Evolutionary conservation across 2,797 vertebrate genomes (phyloP), one percentile per base, ranked within the genome.

Genomic region (Momotus momota): DNA sequence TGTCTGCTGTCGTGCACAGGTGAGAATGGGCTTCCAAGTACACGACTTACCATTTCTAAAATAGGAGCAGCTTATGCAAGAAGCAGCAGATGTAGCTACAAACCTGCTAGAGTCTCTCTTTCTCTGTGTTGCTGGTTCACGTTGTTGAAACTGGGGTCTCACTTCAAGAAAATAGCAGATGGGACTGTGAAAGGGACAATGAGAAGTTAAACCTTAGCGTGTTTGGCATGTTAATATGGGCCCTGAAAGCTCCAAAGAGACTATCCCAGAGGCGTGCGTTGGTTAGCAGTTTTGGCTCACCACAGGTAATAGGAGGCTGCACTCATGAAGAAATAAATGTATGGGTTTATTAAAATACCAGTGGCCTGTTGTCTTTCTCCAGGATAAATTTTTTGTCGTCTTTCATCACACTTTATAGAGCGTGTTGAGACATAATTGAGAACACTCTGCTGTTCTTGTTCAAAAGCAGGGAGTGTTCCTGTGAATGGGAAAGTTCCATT

Each of bases 341-440:
- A 58, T 74, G 31, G 88, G 82, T 86, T 94, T 69, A 92, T 96
- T 92, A 95, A 93, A 94, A 71, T 26, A 21, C 7, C 31, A 40
- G 33, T 29, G 66, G 69, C 7, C 45, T 88, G 77, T 77, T 94
- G 88, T 67, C 58, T 85, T 94, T 73, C 82, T 91, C 26, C 21
- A 78, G 80, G 62, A 94, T 69, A 93, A 88, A 69, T 81, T 66
- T 86, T 66, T 88, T 67, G 29, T 81, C 43, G 7, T 94, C 95
- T 95, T 96, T 96, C 91, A 88, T 86, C 71, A 72, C 57, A 9
- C 60, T 95, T 96, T 64, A 70, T 67, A 88, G 57, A 85, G 78
- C 93, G 0, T 85, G 94, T 92, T 95, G 86, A 95, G 83, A 77
- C 95, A 90, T 77, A 94, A 41, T 54, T 33, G 88, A 61, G 86